Base-by-base conservation (phyloP, 2,797 vertebrate genomes). In the Galago senegalensis region DNA sequence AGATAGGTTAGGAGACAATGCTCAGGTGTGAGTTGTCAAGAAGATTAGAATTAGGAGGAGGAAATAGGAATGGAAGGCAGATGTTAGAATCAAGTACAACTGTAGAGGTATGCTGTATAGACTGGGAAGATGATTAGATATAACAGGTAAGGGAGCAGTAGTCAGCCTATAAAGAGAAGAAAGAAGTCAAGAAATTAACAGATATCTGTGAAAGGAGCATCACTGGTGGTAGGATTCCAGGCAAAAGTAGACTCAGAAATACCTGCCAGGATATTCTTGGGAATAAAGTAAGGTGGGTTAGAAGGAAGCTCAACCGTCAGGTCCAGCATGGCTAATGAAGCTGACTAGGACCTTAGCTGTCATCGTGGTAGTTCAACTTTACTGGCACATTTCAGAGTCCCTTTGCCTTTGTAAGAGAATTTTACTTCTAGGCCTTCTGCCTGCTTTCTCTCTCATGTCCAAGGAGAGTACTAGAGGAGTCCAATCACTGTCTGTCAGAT, bases 371-470 rank as follows among this genome's bases (percentile, higher is more conserved):
- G 49, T 60, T 79, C 58, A 86, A 80, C 25, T 93, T 95, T 75
- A 75, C 40, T 61, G 25, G 56, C 9, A 72, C 17, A 90, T 80
- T 65, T 91, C 27, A 67, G 37, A 76, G 43, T 73, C 23, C 77
- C 77, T 90, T 76, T 81, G 29, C 53, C 31, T 89, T 93, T 81
- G 31, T 3, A 82, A 88, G 95, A 84, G 13, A 91, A 86, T 94
- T 96, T 80, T 92, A 90, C 80, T 97, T 94, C 84, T 7, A 91
- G 53, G 31, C 73, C 31, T 95, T 97, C 6, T 93, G 61, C 7
- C 9, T 72, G 7, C n/a, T 89, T 73, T 89, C 34, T 93, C 40
- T 94, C 43, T 94, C 31, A 87, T 67, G 53, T 83, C 37, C 29
- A 80, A 80, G 43, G 53, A 90, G 69, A 95, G 17, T 63, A 18